These are phyloP conservation scores for Amaurobius ferox DNA, from an alignment of 2,888 invertebrate genomes.

Conservation along the genomic window DNA sequence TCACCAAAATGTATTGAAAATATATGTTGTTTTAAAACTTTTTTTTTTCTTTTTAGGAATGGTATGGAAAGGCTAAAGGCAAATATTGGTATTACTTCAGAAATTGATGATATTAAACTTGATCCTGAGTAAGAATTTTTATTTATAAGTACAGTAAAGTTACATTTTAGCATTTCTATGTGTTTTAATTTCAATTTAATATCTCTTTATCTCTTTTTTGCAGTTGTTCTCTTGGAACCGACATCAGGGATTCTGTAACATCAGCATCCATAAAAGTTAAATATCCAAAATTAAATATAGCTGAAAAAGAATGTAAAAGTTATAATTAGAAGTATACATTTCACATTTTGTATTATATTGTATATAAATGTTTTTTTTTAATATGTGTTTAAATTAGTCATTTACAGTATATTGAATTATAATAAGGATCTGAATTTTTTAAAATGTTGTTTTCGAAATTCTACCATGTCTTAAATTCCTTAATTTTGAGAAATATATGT, in stretches of 20 bases:
- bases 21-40: no score
- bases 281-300: constrained; percentile 28
- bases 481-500: no score
- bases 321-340: no score
- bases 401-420: no score
- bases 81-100: constrained; percentile 79
- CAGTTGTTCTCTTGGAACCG: constrained; percentile 82
- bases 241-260: constrained; percentile 81
- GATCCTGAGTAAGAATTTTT: constrained; percentile 79
- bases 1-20: no score
- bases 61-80: constrained; percentile 87
- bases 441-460: no score
- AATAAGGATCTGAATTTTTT: no score
- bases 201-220: constrained; percentile 51
- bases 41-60: constrained; percentile 81
- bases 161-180: background rate
- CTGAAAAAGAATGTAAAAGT: no score
- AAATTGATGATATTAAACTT: constrained; percentile 82
- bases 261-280: constrained; percentile 80
- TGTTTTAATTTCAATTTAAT: background rate
- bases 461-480: no score
- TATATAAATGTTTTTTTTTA: no score
- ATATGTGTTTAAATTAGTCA: no score
- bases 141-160: background rate
- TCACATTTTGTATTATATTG: no score